Evolutionary conservation across 2,113 vertebrate genomes (phyloP).

Genomic region (Halcyon senegalensis): DNA sequence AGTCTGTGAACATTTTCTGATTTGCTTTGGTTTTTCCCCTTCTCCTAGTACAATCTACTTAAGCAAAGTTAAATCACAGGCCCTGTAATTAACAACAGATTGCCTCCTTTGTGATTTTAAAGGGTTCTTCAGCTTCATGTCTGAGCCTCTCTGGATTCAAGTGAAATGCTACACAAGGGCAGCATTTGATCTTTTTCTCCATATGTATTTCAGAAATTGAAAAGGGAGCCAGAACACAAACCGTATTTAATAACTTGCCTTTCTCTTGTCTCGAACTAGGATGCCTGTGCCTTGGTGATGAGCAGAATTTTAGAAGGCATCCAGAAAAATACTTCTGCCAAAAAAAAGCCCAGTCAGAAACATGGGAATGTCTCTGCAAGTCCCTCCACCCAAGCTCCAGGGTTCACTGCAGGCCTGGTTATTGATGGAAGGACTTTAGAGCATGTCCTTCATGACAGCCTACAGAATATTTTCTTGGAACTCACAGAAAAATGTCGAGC

Average conservation of each 20-base stretch:
- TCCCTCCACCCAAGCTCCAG: neutral
- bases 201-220: neutral
- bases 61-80: neutral
- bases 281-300: conserved; percentile 80
- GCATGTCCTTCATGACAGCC: conserved; percentile 77
- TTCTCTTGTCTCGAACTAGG: conserved; percentile 73
- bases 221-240: neutral
- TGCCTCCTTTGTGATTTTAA: neutral
- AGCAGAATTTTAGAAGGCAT: conserved; percentile 76
- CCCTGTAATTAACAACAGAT: neutral
- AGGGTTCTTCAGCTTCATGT: neutral
- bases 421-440: conserved; percentile 85
- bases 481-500: conserved; percentile 77
- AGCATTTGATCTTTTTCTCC: neutral
- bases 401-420: conserved; percentile 73
- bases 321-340: neutral
- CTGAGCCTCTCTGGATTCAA: neutral
- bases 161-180: neutral
- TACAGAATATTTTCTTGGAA: conserved; percentile 78
- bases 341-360: accelerated
- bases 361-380: neutral
- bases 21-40: neutral
- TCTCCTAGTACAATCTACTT: neutral
- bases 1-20: neutral
- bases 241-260: neutral